phyloP scores from a whole-genome alignment of 2,888 invertebrate genomes.

The Silvanus unidentatus region DNA sequence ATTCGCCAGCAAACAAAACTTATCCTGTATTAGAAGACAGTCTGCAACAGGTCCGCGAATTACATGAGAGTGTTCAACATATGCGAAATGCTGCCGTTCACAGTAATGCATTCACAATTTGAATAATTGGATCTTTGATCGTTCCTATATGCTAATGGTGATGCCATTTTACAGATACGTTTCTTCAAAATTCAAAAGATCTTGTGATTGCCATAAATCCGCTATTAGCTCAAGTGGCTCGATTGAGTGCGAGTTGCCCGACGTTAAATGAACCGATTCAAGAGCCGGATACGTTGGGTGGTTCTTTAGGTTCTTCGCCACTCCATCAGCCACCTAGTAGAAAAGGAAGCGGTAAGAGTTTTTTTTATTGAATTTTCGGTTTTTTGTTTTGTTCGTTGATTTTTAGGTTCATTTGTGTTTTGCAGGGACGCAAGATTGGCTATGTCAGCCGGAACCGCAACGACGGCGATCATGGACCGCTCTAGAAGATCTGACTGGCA shows the following conservation, averaged over 20 bases:
- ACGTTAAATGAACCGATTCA: conserved; percentile 54
- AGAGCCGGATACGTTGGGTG: conserved; percentile 44
- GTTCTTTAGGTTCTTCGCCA: conserved; percentile 45
- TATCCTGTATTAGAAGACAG: conserved; percentile 65
- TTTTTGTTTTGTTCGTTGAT: neutral
- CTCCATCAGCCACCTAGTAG: conserved; percentile 52
- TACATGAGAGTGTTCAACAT: conserved; percentile 71
- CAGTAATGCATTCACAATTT: conserved; percentile 26
- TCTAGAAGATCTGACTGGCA: conserved; percentile 62
- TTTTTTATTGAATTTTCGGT: neutral
- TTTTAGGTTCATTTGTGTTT: conserved; percentile 1
- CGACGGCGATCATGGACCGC: conserved; percentile 83
- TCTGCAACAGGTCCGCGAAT: conserved; percentile 65
- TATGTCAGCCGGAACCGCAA: conserved; percentile 45
- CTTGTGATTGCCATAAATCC: conserved; percentile 42
- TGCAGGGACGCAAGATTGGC: conserved; percentile 44
- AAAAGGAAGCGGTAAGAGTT: conserved; percentile 56
- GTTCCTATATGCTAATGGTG: no score
- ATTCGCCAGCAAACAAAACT: conserved; percentile 73
- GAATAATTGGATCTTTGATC: no score
- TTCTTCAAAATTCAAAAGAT: conserved; percentile 33
- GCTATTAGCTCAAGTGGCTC: conserved; percentile 43
- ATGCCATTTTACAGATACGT: no score
- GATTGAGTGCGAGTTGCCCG: conserved; percentile 70
- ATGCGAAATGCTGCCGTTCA: conserved; percentile 62